A percentile compares a stretch with the other conserved stretches of the same genome.
phyloP scores from a whole-genome alignment of 2,113 vertebrate genomes.

The Rafetus swinhoei region DNA sequence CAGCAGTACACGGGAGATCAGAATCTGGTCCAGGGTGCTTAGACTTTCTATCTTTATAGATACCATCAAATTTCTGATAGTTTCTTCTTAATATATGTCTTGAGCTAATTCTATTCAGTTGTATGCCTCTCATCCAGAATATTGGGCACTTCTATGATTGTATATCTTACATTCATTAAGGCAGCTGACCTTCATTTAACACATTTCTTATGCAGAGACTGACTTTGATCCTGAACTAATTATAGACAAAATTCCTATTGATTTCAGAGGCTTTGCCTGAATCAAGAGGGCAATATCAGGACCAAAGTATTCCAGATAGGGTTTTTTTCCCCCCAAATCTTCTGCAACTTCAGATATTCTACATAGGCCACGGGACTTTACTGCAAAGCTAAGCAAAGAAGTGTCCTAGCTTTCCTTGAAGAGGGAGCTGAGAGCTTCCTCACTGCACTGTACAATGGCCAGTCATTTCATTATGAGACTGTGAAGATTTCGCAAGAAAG shows the following conservation, averaged over 20 bases:
- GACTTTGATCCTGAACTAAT: neutral
- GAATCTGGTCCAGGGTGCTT: accelerated
- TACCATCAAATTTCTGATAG: accelerated
- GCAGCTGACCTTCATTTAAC: neutral
- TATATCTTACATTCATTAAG: too few species aligned
- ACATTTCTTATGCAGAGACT: neutral
- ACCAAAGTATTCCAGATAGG: too few species aligned
- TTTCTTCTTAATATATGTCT: neutral
- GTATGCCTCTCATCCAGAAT: accelerated
- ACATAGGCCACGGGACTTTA: neutral
- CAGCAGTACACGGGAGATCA: neutral
- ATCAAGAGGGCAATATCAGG: neutral
- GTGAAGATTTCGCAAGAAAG: neutral
- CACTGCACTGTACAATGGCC: neutral
- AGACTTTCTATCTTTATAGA: neutral
- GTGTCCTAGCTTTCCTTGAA: neutral
- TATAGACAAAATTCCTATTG: neutral
- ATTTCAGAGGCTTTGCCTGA: neutral
- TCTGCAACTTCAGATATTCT: neutral
- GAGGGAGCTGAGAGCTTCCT: neutral
- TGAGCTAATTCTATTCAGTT: neutral
- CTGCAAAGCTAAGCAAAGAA: accelerated
- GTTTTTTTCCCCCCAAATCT: neutral
- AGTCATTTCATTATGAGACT: neutral
- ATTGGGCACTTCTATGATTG: neutral